Evolutionary conservation across 2,888 invertebrate genomes (phyloP).

Genomic region (Stramonita haemastoma): DNA sequence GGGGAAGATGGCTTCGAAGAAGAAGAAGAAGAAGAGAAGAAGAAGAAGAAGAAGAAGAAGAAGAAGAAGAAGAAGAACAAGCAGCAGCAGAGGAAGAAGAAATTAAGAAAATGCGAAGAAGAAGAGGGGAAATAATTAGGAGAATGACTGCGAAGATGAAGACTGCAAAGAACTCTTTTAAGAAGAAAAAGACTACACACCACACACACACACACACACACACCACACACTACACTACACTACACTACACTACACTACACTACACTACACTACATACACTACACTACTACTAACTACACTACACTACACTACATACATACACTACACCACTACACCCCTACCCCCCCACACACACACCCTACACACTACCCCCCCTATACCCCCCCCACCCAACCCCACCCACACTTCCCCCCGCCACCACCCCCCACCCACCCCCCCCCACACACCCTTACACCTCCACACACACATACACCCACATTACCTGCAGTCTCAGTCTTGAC

Average conservation of each 20-base stretch:
- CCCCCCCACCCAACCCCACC: background rate
- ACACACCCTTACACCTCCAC: background rate
- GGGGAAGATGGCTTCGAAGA: no score
- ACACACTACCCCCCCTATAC: no score
- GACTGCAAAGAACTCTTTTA: background rate
- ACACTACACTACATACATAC: no score
- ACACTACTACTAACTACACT: no score
- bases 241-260: no score
- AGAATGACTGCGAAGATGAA: background rate
- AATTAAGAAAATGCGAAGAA: background rate
- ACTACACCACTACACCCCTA: no score
- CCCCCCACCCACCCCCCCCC: background rate
- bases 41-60: background rate
- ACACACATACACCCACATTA: background rate
- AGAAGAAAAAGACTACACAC: no score
- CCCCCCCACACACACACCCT: no score
- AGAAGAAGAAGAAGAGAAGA: no score
- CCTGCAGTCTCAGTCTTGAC: conserved; percentile 12
- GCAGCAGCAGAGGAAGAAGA: background rate
- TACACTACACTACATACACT: no score
- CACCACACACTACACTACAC: background rate
- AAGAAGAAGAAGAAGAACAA: background rate
- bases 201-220: background rate
- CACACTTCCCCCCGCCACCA: background rate
- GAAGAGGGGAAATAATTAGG: background rate